Evolutionary conservation across 2,888 invertebrate species (phyloP).

Genomic region (Heliconius charithonia): DNA sequence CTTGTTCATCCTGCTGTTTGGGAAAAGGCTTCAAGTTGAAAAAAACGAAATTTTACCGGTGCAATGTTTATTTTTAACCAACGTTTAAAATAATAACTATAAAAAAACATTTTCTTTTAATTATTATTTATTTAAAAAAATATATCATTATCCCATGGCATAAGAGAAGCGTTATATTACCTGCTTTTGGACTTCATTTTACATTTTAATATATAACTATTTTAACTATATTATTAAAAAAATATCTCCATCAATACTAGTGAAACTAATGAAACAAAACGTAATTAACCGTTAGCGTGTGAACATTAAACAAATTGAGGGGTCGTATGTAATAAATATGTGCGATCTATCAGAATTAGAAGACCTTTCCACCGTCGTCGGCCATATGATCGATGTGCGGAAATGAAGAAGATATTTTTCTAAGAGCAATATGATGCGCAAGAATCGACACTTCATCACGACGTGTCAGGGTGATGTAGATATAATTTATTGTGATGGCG

Average conservation of each 20-base stretch:
- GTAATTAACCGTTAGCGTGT: conserved; percentile 39
- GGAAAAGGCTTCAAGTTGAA: too few relatives aligned
- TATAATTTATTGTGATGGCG: conserved; percentile 44
- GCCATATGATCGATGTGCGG: conserved; percentile 79
- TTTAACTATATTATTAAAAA: not conserved
- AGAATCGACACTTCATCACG: conserved; percentile 65
- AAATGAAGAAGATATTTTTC: conserved; percentile 82
- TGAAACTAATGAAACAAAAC: conserved; percentile 4
- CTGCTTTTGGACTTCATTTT: too few relatives aligned
- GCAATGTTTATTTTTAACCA: too few relatives aligned
- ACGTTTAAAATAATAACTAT: too few relatives aligned
- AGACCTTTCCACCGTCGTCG: conserved; percentile 79
- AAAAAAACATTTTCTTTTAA: too few relatives aligned
- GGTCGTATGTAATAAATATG: conserved; percentile 66
- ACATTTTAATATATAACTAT: too few relatives aligned
- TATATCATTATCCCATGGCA: not conserved
- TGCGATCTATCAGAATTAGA: conserved; percentile 82
- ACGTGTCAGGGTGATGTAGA: conserved; percentile 47
- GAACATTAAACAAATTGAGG: conserved; percentile 49
- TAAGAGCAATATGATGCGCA: conserved; percentile 69
- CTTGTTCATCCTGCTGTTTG: too few relatives aligned
- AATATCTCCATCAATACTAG: not conserved
- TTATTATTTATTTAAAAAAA: not conserved
- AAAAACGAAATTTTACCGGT: too few relatives aligned
- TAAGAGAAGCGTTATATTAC: too few relatives aligned